phyloP scores from a whole-genome alignment of 2,113 vertebrate genomes.

The Gopherus flavomarginatus region DNA sequence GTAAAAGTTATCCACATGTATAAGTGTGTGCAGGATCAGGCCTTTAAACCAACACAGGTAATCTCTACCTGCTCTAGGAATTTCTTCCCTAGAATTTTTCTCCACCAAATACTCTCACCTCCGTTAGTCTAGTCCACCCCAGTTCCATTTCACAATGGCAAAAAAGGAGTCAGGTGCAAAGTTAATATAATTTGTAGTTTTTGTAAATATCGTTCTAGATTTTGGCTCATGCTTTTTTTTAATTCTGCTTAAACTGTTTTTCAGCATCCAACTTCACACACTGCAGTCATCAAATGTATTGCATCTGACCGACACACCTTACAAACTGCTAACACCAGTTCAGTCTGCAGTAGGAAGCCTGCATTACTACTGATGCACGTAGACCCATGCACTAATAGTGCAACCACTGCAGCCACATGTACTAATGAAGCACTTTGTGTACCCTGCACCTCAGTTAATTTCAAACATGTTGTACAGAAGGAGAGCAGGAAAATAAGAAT shows the following conservation, averaged over 20 bases:
- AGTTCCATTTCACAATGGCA: neutral
- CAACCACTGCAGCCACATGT: neutral
- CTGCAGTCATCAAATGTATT: neutral
- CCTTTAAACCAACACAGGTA: neutral
- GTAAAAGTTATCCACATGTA: fast-evolving
- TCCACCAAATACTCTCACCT: neutral
- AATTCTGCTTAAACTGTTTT: neutral
- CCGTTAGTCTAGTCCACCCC: neutral
- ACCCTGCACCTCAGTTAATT: neutral
- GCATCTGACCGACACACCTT: neutral
- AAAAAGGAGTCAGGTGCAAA: neutral
- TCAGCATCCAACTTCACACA: neutral
- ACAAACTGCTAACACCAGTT: neutral
- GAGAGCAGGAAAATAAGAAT: neutral
- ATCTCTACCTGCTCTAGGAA: neutral
- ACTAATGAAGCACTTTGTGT: neutral
- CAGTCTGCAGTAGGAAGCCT: neutral
- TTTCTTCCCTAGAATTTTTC: neutral
- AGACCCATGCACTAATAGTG: fast-evolving
- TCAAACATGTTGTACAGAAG: neutral
- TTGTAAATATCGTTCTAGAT: neutral
- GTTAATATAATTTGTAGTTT: neutral
- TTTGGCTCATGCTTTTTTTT: neutral
- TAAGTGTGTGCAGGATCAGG: neutral
- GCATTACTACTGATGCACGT: neutral